Conservation (phyloP, 2,797 vertebrate species). For the Coregonus suidteri region DNA sequence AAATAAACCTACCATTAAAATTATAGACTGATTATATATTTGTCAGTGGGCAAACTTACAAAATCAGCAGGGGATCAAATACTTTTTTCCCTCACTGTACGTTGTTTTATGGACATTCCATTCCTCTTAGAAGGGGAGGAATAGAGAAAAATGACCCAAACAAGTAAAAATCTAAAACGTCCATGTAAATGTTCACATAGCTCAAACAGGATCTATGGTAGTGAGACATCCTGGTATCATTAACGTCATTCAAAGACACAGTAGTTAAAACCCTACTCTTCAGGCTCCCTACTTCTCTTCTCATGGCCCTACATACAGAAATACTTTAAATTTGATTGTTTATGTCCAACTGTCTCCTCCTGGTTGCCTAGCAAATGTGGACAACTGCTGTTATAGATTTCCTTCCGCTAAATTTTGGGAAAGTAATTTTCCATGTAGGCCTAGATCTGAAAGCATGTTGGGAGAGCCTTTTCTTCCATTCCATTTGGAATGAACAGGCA, state of each 20-base stretch:
- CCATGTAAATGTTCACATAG: conserved; percentile 15
- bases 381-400: conserved; percentile 27
- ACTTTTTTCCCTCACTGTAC: no score
- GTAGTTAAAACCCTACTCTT: neutral
- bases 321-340: neutral
- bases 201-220: conserved; percentile 22
- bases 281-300: neutral
- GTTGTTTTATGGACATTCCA: neutral
- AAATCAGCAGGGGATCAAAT: no score
- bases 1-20: no score
- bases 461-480: conserved; percentile 71
- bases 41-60: no score
- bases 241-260: conserved; percentile 21
- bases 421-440: conserved; percentile 44
- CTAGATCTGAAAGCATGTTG: conserved; percentile 68
- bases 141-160: neutral
- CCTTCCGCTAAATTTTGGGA: conserved; percentile 38
- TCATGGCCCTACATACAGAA: neutral
- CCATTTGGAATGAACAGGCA: conserved; percentile 74
- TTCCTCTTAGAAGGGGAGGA: neutral
- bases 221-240: conserved; percentile 28
- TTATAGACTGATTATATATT: no score
- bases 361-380: neutral
- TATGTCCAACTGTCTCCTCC: neutral
- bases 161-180: neutral